Conservation (phyloP, 2,888 invertebrate species). For the Diarsia rubi region DNA sequence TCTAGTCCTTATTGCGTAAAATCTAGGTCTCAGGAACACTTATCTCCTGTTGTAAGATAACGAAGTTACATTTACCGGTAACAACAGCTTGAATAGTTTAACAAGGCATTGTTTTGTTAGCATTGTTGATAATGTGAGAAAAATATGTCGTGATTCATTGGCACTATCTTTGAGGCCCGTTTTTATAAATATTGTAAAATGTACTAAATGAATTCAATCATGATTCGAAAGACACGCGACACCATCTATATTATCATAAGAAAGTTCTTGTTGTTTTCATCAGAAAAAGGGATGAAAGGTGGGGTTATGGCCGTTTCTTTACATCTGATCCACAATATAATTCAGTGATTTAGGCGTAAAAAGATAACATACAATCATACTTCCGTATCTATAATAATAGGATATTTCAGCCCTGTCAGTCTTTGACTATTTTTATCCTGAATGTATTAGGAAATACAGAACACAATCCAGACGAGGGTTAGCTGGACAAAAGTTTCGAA, state of each 20-base stretch:
- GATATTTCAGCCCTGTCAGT: background rate
- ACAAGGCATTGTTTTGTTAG: slow-evolving; percentile 37
- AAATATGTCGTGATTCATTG: slow-evolving; percentile 50
- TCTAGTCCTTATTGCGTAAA: slow-evolving; percentile 8
- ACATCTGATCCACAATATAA: no score
- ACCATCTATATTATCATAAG: no score
- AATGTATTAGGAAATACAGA: background rate
- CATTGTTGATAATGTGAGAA: slow-evolving; percentile 38
- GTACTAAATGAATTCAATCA: no score
- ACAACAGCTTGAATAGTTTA: slow-evolving; percentile 30
- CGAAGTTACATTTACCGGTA: slow-evolving; percentile 17
- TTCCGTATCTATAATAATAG: no score
- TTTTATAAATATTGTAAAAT: slow-evolving; percentile 14
- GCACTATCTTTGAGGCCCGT: slow-evolving; percentile 29
- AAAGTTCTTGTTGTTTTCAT: no score
- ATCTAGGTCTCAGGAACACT: slow-evolving; percentile 37
- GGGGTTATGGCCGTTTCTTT: no score
- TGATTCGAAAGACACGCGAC: no score
- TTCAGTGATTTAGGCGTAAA: no score
- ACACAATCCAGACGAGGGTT: background rate
- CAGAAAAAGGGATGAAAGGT: no score
- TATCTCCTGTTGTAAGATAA: slow-evolving; percentile 42
- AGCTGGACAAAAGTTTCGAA: background rate
- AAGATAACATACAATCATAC: no score
- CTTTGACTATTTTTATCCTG: background rate